Evolutionary conservation across 2,113 vertebrate genomes (phyloP).

Genomic region (Raja brachyura): DNA sequence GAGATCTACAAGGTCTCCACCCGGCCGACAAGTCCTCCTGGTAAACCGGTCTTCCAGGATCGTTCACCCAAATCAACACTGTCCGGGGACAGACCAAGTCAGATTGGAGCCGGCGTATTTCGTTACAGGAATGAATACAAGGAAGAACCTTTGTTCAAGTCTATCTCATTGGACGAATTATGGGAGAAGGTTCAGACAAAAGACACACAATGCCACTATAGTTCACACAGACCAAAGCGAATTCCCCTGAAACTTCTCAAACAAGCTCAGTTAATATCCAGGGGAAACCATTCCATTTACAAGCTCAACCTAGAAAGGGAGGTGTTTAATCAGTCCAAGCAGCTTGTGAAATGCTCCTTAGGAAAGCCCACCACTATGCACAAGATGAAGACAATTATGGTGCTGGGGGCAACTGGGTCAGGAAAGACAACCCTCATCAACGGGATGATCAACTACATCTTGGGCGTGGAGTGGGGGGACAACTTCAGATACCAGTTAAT

Average conservation of each 20-base stretch:
- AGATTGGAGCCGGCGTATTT: too few species aligned
- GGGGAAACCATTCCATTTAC: too few species aligned
- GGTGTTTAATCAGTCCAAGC: too few species aligned
- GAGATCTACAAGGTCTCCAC: not conserved
- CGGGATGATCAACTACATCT: conserved; percentile 49
- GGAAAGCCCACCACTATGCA: too few species aligned
- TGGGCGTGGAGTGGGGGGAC: conserved; percentile 48
- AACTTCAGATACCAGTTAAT: conserved; percentile 43
- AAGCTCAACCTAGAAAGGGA: too few species aligned
- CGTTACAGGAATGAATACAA: too few species aligned
- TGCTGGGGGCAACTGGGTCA: conserved; percentile 29
- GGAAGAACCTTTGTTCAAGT: too few species aligned
- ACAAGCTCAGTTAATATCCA: not conserved
- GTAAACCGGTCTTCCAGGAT: not conserved
- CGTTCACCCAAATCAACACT: not conserved
- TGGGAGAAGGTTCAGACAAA: not conserved
- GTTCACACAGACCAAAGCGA: too few species aligned
- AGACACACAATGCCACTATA: not conserved
- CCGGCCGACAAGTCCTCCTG: conserved; percentile 23
- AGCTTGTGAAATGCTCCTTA: too few species aligned
- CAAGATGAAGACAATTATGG: too few species aligned
- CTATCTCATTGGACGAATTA: not conserved
- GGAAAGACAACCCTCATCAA: conserved; percentile 49
- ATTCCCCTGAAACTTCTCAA: not conserved
- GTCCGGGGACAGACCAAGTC: conserved; percentile 39